A percentile compares a stretch with the other conserved stretches of the same genome.
Conservation (phyloP, 1,140 invertebrate species). For the Drosophila oshimai region DNA sequence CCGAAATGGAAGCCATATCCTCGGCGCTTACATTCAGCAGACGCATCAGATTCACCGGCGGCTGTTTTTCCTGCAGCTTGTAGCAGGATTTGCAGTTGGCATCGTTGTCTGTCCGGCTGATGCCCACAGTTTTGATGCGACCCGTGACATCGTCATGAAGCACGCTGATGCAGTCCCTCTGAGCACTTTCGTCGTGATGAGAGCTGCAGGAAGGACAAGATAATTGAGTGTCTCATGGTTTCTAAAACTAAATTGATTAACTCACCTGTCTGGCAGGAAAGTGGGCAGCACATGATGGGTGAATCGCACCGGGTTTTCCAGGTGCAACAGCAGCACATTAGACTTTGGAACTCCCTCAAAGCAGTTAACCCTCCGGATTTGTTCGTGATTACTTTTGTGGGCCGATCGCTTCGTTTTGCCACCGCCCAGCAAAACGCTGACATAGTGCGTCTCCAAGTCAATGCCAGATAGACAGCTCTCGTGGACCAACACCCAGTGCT, state of each 20-base stretch:
- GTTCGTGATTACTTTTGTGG: conserved; percentile 87
- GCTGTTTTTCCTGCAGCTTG: conserved; percentile 62
- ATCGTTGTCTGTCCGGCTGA: conserved; percentile 18
- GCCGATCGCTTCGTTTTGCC: conserved; percentile 83
- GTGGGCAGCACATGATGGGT: conserved; percentile 86
- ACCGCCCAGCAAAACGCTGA: conserved; percentile 87
- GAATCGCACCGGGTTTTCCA: conserved; percentile 84
- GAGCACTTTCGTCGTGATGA: background rate
- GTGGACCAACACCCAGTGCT: conserved; percentile 86
- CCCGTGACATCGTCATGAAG: conserved; percentile 68
- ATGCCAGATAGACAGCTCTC: conserved; percentile 84
- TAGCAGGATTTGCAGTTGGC: conserved; percentile 54
- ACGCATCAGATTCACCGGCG: conserved; percentile 51
- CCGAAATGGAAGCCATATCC: conserved; percentile 70
- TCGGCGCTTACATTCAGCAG: conserved; percentile 63
- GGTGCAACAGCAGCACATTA: conserved; percentile 85
- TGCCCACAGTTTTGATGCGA: conserved; percentile 64
- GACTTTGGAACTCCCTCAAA: conserved; percentile 83
- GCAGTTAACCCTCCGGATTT: conserved; percentile 85
- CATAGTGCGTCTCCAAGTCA: conserved; percentile 85
- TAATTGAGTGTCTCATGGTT: background rate
- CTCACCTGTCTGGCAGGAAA: conserved; percentile 76
- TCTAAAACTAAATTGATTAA: background rate
- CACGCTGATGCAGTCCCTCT: conserved; percentile 65
- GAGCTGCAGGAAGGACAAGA: background rate